These are phyloP conservation scores for Amblyraja radiata DNA, from an alignment of 2,797 vertebrate genomes.

Conservation along the genomic window DNA sequence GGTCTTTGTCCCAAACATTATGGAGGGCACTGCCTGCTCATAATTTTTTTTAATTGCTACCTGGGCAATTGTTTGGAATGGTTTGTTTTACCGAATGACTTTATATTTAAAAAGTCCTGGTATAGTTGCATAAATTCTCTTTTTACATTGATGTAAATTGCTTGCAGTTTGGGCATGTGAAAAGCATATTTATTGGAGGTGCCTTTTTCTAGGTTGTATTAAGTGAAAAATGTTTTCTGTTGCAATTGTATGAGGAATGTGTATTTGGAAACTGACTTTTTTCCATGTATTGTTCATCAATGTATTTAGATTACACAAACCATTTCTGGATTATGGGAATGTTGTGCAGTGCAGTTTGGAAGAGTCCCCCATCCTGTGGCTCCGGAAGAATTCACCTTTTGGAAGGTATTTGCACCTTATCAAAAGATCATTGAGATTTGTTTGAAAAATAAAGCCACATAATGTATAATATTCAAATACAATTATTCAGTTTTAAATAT, in stretches of 20 bases:
- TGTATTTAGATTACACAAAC: constrained; percentile 65
- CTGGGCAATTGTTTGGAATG: neutral
- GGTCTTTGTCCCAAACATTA: too few relatives aligned
- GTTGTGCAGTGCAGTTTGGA: constrained; percentile 76
- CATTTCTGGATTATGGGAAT: constrained; percentile 81
- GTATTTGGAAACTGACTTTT: neutral
- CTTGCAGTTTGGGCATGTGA: neutral
- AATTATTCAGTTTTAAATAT: neutral
- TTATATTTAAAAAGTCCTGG: neutral
- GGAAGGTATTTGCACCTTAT: constrained; percentile 70
- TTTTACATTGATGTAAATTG: neutral
- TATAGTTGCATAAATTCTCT: neutral
- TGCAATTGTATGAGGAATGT: neutral
- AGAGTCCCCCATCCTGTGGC: constrained; percentile 62
- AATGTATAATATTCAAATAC: neutral
- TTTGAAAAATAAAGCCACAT: neutral
- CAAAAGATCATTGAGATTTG: neutral
- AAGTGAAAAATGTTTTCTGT: neutral
- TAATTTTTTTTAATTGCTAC: neutral
- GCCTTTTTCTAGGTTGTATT: neutral
- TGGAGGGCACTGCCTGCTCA: too few relatives aligned
- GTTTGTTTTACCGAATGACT: neutral
- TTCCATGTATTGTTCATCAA: neutral
- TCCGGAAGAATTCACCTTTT: constrained; percentile 72
- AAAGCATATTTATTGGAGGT: neutral